Conservation (phyloP, 2,113 vertebrate genomes). For the Trichechus manatus region DNA sequence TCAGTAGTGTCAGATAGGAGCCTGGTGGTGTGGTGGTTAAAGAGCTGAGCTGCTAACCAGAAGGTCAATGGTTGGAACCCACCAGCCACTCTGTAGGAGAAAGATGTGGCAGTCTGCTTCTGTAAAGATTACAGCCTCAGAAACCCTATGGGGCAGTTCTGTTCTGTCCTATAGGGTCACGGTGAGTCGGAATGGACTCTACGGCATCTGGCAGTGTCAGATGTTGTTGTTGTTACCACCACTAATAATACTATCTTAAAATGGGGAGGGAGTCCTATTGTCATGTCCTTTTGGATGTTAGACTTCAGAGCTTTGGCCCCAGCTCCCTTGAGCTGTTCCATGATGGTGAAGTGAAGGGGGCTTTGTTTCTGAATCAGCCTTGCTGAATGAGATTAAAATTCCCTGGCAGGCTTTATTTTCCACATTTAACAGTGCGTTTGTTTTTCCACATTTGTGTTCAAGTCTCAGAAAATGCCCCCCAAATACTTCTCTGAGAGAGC, state of each 20-base stretch:
- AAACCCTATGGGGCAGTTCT: not conserved
- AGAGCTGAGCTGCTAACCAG: too few relatives aligned
- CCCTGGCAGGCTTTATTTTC: constrained; percentile 55
- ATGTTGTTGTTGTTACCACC: not conserved
- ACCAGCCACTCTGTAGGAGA: not conserved
- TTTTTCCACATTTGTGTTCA: constrained; percentile 14
- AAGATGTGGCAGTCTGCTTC: not conserved
- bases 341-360: constrained; percentile 15
- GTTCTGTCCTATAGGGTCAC: not conserved
- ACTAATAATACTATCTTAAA: constrained; percentile 20
- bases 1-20: too few relatives aligned
- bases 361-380: constrained; percentile 72
- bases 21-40: too few relatives aligned
- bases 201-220: not conserved
- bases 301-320: constrained; percentile 36
- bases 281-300: not conserved
- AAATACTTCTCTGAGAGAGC: constrained; percentile 17
- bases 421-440: not conserved
- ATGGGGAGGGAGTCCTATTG: not conserved
- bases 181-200: not conserved
- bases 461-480: not conserved
- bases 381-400: constrained; percentile 77
- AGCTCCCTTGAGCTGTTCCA: not conserved
- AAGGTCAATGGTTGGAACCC: too few relatives aligned
- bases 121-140: not conserved